phyloP scores from a whole-genome alignment of 2,797 vertebrate species.

The Lithobates sylvaticus region DNA sequence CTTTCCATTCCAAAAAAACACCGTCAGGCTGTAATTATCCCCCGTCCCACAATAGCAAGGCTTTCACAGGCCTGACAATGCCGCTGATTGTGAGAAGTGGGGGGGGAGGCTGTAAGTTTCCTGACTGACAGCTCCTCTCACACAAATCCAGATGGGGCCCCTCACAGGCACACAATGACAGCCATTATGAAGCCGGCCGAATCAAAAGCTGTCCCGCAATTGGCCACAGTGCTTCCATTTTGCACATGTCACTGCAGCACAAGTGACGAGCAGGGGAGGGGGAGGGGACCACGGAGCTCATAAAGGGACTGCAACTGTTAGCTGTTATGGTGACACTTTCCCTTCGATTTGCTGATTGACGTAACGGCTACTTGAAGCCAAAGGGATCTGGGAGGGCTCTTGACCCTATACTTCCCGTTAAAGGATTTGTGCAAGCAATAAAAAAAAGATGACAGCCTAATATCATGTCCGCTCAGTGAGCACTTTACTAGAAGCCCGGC shows the following conservation, averaged over 20 bases:
- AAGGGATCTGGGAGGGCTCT: too few species aligned
- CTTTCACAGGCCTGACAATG: slow-evolving; percentile 57
- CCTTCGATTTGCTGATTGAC: neutral
- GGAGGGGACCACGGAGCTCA: neutral
- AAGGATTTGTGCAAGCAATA: too few species aligned
- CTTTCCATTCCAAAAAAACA: slow-evolving; percentile 54
- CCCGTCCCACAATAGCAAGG: slow-evolving; percentile 56
- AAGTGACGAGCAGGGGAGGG: neutral
- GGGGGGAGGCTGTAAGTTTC: neutral
- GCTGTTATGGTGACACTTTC: neutral
- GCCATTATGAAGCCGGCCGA: slow-evolving; percentile 48
- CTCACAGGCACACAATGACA: slow-evolving; percentile 41
- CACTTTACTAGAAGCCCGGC: too few species aligned
- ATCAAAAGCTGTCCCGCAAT: slow-evolving; percentile 50
- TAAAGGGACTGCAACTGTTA: neutral
- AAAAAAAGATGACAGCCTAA: too few species aligned
- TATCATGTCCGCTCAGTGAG: too few species aligned
- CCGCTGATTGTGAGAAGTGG: slow-evolving; percentile 51
- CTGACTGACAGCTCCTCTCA: slow-evolving; percentile 53
- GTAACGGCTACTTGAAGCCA: too few species aligned
- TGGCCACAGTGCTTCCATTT: slow-evolving; percentile 28
- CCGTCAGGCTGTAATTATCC: slow-evolving; percentile 61
- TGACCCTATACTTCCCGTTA: too few species aligned
- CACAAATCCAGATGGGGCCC: slow-evolving; percentile 56
- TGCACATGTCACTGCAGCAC: slow-evolving; percentile 39